A percentile compares a stretch with the other conserved stretches of the same genome.
phyloP scores from a whole-genome alignment of 1,140 invertebrate species.

The Matsumurasca onukii region DNA sequence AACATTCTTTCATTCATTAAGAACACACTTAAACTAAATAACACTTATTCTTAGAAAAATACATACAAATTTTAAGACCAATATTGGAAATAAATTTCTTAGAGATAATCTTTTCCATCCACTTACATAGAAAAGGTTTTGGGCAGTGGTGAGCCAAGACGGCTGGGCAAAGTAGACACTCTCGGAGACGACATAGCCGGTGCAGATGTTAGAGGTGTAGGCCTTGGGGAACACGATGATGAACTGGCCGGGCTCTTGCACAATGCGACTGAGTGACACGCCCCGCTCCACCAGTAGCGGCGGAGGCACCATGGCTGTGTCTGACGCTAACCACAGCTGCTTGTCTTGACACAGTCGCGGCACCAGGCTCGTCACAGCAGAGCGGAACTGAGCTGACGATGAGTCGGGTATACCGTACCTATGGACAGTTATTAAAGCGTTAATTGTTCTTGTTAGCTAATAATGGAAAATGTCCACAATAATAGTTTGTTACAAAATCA shows the following conservation, averaged over 20 bases:
- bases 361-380: conserved; percentile 73
- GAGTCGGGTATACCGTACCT: conserved; percentile 83
- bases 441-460: no score
- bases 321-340: conserved; percentile 85
- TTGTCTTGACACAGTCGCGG: conserved; percentile 79
- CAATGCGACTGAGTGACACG: conserved; percentile 74
- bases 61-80: conserved; percentile 27
- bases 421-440: no score
- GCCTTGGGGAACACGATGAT: conserved; percentile 89
- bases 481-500: no score
- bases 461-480: no score
- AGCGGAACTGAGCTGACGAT: conserved; percentile 70
- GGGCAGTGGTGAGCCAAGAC: conserved; percentile 75
- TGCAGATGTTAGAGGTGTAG: conserved; percentile 86
- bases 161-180: conserved; percentile 86
- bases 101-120: no score
- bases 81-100: no score
- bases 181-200: conserved; percentile 88
- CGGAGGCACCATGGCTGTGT: conserved; percentile 95
- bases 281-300: conserved; percentile 70
- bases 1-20: conserved; percentile 34
- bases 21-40: conserved; percentile 12
- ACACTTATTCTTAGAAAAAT: conserved; percentile 30
- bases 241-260: conserved; percentile 88
- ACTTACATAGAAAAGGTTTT: conserved; percentile 70